These are phyloP conservation scores for Channa striata DNA, from an alignment of 2,797 vertebrate species.

Conservation along the genomic window DNA sequence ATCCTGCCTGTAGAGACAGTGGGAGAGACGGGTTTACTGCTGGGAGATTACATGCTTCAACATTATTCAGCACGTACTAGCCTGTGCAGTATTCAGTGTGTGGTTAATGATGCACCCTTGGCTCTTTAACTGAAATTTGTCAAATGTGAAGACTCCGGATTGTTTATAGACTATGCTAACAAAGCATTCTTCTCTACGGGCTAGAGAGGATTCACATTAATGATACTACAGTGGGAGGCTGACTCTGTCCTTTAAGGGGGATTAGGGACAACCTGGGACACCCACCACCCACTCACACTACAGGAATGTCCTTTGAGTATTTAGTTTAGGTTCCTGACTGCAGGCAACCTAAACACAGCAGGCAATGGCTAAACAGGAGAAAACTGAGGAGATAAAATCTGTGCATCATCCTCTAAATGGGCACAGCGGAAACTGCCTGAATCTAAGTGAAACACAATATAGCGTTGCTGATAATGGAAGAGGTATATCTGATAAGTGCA, in stretches of 20 bases:
- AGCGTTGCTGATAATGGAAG: conserved; percentile 15
- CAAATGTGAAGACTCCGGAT: conserved; percentile 8
- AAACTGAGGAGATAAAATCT: conserved; percentile 54
- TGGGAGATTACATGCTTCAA: background rate
- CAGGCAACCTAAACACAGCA: conserved; percentile 51
- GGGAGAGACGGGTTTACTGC: conserved; percentile 7
- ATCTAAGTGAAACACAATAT: conserved; percentile 24
- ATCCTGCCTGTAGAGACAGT: conserved; percentile 77
- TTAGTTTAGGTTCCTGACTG: conserved; percentile 36
- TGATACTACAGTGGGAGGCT: background rate
- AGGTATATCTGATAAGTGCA: conserved; percentile 3
- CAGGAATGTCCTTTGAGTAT: conserved; percentile 28
- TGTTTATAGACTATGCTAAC: conserved; percentile 24
- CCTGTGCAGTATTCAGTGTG: background rate
- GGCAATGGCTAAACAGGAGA: conserved; percentile 41
- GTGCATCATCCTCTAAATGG: conserved; percentile 29
- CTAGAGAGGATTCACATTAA: background rate
- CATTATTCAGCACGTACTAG: background rate
- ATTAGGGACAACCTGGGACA: conserved; percentile 16
- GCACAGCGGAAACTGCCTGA: conserved; percentile 16
- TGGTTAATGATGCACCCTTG: background rate
- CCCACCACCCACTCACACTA: conserved; percentile 19
- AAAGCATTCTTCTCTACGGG: conserved; percentile 13
- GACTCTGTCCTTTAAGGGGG: conserved; percentile 4
- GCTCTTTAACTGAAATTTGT: conserved; percentile 7